Evolutionary conservation across 1,140 invertebrate genomes (phyloP), one percentile per base, ranked within the genome.

Genomic region (Acromyrmex charruanus): DNA sequence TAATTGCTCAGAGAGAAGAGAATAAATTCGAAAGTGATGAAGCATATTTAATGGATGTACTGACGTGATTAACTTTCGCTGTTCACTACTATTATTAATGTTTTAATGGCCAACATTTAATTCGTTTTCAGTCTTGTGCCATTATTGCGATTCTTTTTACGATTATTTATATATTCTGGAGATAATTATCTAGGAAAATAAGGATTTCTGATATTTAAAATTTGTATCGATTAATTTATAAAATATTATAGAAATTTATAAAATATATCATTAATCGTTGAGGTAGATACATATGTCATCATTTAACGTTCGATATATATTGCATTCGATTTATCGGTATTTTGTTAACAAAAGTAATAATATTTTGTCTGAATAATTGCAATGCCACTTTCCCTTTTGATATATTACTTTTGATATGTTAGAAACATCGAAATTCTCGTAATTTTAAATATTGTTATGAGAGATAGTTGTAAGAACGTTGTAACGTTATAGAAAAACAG

Each of bases 291-390:
- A 61, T 82, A 72, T 63, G 55, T 61, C 80, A 51, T 61, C 28
- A 61, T 75, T 84, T 74, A 75, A 49, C 28, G 18, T 72, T 74
- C 51, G 31, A 49, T 72, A 72, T 18, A 39, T 71, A 74, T 35
- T 35, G 31, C n/a, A 63, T 84, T 75, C 39, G 31, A 75, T 84
- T 75, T 61, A 63, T 51, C 7, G 25, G 25, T 12, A 59, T 49
- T 74, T 35, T 31, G 21, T 72, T 72, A 51, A 49, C 25, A 49
- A 82, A 80, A 74, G 39, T 25, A 84, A 61, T 75, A 63, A n/a
- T 51, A 75, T 75, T 84, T n/a, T 51, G 55, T 18, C 14, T 7
- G 55, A 75, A 75, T 84, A 75, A 75, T 75, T 35, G 80, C 28
- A 44, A 51, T 49, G 39, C n/a, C 28, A 61, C 25, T 74, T 74